Evolutionary conservation across 2,888 invertebrate genomes (phyloP).

Genomic region (Elmis aenea): DNA sequence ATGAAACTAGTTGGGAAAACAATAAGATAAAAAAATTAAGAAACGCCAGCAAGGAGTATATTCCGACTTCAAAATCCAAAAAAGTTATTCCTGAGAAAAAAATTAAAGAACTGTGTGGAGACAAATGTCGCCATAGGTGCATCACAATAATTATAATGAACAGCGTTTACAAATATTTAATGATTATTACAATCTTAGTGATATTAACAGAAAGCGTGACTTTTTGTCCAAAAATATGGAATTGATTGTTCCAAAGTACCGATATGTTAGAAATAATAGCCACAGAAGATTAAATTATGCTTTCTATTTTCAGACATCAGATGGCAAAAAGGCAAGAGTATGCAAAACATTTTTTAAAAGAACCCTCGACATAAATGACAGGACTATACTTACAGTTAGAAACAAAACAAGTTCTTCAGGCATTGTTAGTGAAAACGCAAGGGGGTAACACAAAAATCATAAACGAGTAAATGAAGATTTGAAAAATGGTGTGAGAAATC

Average conservation of each 20-base stretch:
- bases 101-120: too few relatives aligned
- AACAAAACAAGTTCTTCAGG: slow-evolving; percentile 8
- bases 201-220: too few relatives aligned
- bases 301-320: slow-evolving; percentile 6
- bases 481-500: slow-evolving; percentile 21
- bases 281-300: slow-evolving; percentile 7
- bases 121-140: too few relatives aligned
- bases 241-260: slow-evolving; percentile 4
- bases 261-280: background rate
- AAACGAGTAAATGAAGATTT: slow-evolving; percentile 17
- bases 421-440: slow-evolving; percentile 20
- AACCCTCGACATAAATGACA: slow-evolving; percentile 15
- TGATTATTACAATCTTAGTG: too few relatives aligned
- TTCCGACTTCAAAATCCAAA: too few relatives aligned
- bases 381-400: slow-evolving; percentile 12
- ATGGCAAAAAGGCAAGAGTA: slow-evolving; percentile 5
- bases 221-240: slow-evolving; percentile 4
- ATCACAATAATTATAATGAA: too few relatives aligned
- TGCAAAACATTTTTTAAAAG: slow-evolving; percentile 16
- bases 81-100: too few relatives aligned
- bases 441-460: slow-evolving; percentile 30
- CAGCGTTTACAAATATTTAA: too few relatives aligned
- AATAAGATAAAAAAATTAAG: too few relatives aligned
- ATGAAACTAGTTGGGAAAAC: too few relatives aligned
- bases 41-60: too few relatives aligned